Evolutionary conservation across 2,797 vertebrate species (phyloP), one percentile per base, ranked within the genome.

Genomic region (Emys orbicularis): DNA sequence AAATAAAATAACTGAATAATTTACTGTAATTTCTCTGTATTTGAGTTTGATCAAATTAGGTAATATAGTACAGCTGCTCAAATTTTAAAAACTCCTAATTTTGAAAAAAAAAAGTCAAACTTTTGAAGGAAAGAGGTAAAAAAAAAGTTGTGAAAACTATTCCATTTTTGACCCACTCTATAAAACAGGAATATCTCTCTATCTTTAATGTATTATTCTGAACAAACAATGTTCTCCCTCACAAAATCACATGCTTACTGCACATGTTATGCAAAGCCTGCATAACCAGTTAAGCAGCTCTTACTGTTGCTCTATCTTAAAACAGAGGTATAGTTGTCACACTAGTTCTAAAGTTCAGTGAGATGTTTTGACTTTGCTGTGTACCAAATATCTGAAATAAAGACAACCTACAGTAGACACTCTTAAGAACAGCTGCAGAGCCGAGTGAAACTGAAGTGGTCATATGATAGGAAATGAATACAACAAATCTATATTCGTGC

Each of bases 221-320:
- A 72, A 72, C 86, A 95, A 96, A 94, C n/a, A 2, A 2, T 57
- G 72, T 92, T 90, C 95, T 77, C 65, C 2, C 25, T 93, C 90
- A 49, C 88, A 94, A 83, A 68, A 19, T 76, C 16, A 21, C 19
- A 5, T 21, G 18, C 89, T 88, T 94, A 84, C 79, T 92, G 2
- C 12, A 16, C 1, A 1, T 85, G 61, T 79, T 92, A 8, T 44
- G 82, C 79, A 88, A 95, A 92, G 79, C 83, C 92, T 95, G 65
- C 81, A 56, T 74, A 96, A 97, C 96, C 95, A 95, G 96, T 95
- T 94, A 59, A 92, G 86, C 94, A 87, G 94, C 96, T 95, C 4
- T 0, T n/a, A 93, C 77, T 47, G 25, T 29, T 47, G 19, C 59
- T 37, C 16, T n/a, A 37, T 23, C 47, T 52, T 50, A 49, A 59